A percentile compares a stretch with the other conserved stretches of the same genome.
These are phyloP conservation scores for Drosophila navojoa DNA, from an alignment of 1,140 invertebrate genomes.

Conservation along the genomic window DNA sequence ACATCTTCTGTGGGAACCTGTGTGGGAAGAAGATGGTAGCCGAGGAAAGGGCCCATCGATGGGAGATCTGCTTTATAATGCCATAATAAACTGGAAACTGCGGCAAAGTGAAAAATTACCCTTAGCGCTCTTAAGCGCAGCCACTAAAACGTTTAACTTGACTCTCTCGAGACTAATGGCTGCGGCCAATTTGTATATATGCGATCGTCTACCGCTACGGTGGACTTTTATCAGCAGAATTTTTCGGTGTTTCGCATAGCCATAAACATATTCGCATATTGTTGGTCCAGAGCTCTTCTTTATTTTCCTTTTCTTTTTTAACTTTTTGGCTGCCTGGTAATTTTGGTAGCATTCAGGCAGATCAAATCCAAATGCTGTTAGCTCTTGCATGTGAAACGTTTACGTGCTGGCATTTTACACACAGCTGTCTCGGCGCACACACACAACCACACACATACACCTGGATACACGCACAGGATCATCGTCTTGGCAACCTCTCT, in stretches of 20 bases:
- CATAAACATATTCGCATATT: constrained; percentile 61
- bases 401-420: constrained; percentile 72
- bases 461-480: constrained; percentile 2
- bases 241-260: constrained; percentile 70
- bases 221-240: constrained; percentile 67
- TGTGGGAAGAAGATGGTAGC: background rate
- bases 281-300: constrained; percentile 8
- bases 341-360: constrained; percentile 51
- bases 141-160: constrained; percentile 80
- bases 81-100: constrained; percentile 72
- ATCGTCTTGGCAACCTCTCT: constrained; percentile 1
- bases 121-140: constrained; percentile 63
- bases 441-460: constrained; percentile 1
- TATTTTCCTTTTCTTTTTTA: background rate
- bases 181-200: constrained; percentile 76
- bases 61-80: constrained; percentile 41
- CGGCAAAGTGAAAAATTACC: constrained; percentile 58
- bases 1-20: constrained; percentile 70
- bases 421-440: constrained; percentile 29
- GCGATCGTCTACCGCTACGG: constrained; percentile 35
- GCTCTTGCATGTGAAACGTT: constrained; percentile 65
- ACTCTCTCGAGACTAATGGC: constrained; percentile 73
- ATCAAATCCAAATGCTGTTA: constrained; percentile 37
- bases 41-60: background rate
- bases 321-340: constrained; percentile 25